Conservation (phyloP, 2,888 invertebrate species). For the Agrochola litura region DNA sequence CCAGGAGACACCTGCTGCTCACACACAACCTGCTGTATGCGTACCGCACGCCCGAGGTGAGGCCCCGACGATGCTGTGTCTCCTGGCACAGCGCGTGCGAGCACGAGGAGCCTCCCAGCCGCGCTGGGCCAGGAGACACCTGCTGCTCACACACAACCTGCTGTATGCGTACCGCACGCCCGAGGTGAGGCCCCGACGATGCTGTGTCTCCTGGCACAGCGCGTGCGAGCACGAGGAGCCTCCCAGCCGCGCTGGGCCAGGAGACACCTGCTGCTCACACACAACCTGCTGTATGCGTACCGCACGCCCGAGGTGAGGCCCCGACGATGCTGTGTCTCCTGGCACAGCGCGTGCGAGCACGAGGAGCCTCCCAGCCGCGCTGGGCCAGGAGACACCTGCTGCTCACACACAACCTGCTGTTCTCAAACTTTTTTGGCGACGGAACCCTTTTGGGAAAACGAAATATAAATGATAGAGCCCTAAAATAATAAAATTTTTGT, state of each 20-base stretch:
- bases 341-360: constrained; percentile 69
- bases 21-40: constrained; percentile 41
- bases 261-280: constrained; percentile 39
- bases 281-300: constrained; percentile 44
- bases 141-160: constrained; percentile 43
- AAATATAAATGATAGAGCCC: too few species aligned
- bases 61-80: constrained; percentile 56
- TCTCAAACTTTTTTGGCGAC: too few species aligned
- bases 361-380: constrained; percentile 27
- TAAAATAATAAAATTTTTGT: too few species aligned
- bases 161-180: constrained; percentile 36
- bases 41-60: constrained; percentile 23
- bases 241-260: constrained; percentile 73
- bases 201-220: constrained; percentile 75
- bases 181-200: constrained; percentile 10
- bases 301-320: constrained; percentile 29
- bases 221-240: constrained; percentile 70
- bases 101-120: constrained; percentile 17
- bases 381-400: constrained; percentile 73
- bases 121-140: constrained; percentile 74
- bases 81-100: constrained; percentile 63
- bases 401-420: constrained; percentile 43
- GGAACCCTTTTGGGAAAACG: too few species aligned
- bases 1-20: constrained; percentile 69
- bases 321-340: constrained; percentile 68